Conservation (phyloP, 2,888 invertebrate species). For the Trachelus tabidus region DNA sequence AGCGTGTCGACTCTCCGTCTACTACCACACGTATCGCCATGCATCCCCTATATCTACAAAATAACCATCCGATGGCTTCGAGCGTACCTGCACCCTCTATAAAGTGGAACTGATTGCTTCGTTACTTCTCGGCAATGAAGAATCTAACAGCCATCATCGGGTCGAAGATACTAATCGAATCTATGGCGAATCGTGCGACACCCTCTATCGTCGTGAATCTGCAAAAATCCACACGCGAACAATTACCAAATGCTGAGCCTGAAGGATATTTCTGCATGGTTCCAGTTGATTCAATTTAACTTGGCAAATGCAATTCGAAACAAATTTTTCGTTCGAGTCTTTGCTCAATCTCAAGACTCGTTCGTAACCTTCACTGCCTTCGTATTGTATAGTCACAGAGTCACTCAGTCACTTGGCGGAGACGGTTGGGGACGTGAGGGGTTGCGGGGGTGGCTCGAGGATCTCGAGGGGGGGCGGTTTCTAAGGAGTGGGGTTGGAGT, state of each 20-base stretch:
- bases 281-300: too few species aligned
- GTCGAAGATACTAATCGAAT: too few species aligned
- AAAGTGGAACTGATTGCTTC: too few species aligned
- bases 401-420: constrained; percentile 36
- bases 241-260: too few species aligned
- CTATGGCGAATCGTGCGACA: too few species aligned
- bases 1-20: too few species aligned
- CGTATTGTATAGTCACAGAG: constrained; percentile 36
- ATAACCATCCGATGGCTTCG: neutral
- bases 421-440: constrained; percentile 17
- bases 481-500: constrained; percentile 11
- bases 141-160: too few species aligned
- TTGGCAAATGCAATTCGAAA: too few species aligned
- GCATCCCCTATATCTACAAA: neutral
- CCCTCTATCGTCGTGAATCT: too few species aligned
- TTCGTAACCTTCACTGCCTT: constrained; percentile 22
- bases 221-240: too few species aligned
- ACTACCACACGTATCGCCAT: neutral
- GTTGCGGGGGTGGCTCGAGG: constrained; percentile 16
- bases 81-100: neutral
- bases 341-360: neutral
- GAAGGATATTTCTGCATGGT: too few species aligned
- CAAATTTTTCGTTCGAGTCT: neutral
- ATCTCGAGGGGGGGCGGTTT: constrained; percentile 9
- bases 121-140: too few species aligned